A percentile compares a stretch with the other conserved stretches of the same genome.
These are phyloP conservation scores for Diaprepes abbreviatus DNA, from an alignment of 2,888 invertebrate species.

Conservation along the genomic window DNA sequence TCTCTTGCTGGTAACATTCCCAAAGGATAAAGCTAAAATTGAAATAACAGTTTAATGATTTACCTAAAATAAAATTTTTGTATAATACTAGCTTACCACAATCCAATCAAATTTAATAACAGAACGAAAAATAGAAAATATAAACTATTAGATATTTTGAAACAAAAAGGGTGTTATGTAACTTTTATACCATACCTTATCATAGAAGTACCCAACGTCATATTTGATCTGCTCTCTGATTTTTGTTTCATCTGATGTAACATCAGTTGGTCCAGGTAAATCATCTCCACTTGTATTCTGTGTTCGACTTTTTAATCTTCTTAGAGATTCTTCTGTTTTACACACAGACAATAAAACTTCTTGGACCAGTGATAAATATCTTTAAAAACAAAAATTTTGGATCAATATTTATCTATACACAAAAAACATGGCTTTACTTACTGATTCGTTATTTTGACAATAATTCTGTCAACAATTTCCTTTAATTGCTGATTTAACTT, in stretches of 20 bases:
- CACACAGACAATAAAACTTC: conserved; percentile 94
- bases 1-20: conserved; percentile 46
- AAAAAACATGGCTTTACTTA: conserved; percentile 60
- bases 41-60: conserved; percentile 11
- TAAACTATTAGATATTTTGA: no score
- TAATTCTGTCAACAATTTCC: conserved; percentile 66
- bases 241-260: conserved; percentile 87
- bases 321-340: conserved; percentile 94
- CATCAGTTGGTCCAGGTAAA: conserved; percentile 65
- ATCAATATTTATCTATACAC: no score
- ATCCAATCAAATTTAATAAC: no score
- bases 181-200: conserved; percentile 62
- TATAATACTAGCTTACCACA: no score
- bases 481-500: conserved; percentile 64
- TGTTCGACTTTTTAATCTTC: conserved; percentile 79
- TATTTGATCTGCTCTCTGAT: conserved; percentile 91
- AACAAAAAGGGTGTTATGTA: no score
- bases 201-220: conserved; percentile 84
- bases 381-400: no score
- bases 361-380: conserved; percentile 81
- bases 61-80: no score
- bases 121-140: no score
- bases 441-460: conserved; percentile 69
- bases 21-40: conserved; percentile 54
- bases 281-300: conserved; percentile 30